Evolutionary conservation across 1,140 invertebrate species (phyloP).

Genomic region (Eriosoma lanigerum): DNA sequence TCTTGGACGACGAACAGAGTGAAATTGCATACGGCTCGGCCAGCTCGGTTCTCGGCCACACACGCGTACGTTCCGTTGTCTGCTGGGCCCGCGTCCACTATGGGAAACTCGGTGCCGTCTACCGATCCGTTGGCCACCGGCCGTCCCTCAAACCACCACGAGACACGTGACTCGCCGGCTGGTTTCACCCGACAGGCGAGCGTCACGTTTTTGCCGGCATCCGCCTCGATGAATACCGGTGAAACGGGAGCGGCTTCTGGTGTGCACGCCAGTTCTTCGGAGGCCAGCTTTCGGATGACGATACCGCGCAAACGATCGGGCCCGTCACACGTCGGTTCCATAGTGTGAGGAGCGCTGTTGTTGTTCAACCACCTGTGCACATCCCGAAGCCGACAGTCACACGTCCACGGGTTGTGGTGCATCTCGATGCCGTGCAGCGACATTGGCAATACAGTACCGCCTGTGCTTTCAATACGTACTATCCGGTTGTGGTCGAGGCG

Average conservation of each 20-base stretch:
- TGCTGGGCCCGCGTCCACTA: slow-evolving; percentile 71
- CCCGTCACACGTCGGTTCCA: slow-evolving; percentile 74
- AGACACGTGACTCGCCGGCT: slow-evolving; percentile 75
- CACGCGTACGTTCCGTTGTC: slow-evolving; percentile 82
- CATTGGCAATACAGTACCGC: slow-evolving; percentile 69
- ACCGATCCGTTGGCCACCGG: slow-evolving; percentile 72
- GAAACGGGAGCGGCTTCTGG: slow-evolving; percentile 72
- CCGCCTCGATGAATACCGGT: slow-evolving; percentile 70
- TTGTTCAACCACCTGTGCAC: slow-evolving; percentile 76
- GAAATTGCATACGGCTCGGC: slow-evolving; percentile 72
- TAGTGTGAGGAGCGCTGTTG: slow-evolving; percentile 70
- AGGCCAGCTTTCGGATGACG: slow-evolving; percentile 69
- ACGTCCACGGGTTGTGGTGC: slow-evolving; percentile 86
- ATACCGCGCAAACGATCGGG: slow-evolving; percentile 69
- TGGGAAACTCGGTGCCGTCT: slow-evolving; percentile 73
- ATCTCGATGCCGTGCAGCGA: slow-evolving; percentile 75
- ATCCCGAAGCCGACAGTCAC: slow-evolving; percentile 78
- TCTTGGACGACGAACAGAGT: slow-evolving; percentile 73
- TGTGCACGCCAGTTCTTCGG: slow-evolving; percentile 77
- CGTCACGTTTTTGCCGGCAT: slow-evolving; percentile 77
- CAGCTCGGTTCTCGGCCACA: slow-evolving; percentile 78
- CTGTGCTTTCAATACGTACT: slow-evolving; percentile 68
- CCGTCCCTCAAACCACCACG: slow-evolving; percentile 78
- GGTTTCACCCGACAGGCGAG: slow-evolving; percentile 74
- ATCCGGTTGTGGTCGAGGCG: slow-evolving; percentile 80